Evolutionary conservation across 2,797 vertebrate genomes (phyloP).

Genomic region (Argya squamiceps): DNA sequence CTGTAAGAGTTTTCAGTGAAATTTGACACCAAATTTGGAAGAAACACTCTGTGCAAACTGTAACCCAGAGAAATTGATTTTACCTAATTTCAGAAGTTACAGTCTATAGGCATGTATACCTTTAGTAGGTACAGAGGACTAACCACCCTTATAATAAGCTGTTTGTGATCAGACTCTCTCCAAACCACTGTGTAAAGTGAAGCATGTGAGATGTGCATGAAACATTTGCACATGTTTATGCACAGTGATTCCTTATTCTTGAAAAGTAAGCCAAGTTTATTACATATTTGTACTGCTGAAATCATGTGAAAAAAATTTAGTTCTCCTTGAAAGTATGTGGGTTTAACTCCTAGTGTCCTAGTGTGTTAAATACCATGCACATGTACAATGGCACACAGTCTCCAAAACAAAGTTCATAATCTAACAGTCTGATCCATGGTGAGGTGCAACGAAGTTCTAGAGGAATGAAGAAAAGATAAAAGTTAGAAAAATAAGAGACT

Average conservation of each 20-base stretch:
- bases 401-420: not conserved
- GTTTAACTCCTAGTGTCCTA: not conserved
- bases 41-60: not conserved
- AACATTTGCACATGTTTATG: not conserved
- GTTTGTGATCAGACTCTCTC: not conserved
- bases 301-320: not conserved
- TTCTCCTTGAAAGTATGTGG: not conserved
- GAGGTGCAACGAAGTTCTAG: not conserved
- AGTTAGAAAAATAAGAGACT: not conserved
- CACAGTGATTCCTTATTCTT: not conserved
- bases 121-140: not conserved
- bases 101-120: not conserved
- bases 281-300: not conserved
- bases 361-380: not conserved
- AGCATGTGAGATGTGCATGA: not conserved
- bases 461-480: not conserved
- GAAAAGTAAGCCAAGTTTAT: not conserved
- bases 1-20: not conserved
- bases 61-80: not conserved
- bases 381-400: not conserved
- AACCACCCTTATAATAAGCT: not conserved
- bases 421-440: not conserved
- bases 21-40: not conserved
- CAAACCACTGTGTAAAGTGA: not conserved
- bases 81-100: not conserved